Conservation (phyloP, 1,140 invertebrate species). For the Papilio polyxenes region DNA sequence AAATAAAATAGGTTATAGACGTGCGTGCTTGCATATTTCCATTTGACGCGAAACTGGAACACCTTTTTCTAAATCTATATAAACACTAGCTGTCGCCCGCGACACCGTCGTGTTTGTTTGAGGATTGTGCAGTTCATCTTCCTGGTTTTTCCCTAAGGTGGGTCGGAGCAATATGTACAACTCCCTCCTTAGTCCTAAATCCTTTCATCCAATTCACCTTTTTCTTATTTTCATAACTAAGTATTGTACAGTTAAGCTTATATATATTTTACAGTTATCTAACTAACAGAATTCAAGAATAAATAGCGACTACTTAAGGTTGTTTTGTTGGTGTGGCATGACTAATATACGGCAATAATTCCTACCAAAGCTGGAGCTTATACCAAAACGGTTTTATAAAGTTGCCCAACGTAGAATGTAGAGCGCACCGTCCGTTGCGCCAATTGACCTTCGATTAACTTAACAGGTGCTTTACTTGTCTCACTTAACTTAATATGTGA, state of each 20-base stretch:
- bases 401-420: constrained; percentile 24
- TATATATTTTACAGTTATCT: background rate
- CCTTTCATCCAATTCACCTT: too few species aligned
- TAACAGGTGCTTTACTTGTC: constrained; percentile 31
- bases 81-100: too few species aligned
- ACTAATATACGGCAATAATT: background rate
- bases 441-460: constrained; percentile 30
- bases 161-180: background rate
- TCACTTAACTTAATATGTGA: background rate
- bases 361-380: constrained; percentile 13
- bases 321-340: constrained; percentile 10
- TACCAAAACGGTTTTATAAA: constrained; percentile 16
- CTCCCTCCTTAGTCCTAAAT: background rate
- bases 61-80: too few species aligned
- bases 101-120: too few species aligned
- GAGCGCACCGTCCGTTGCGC: constrained; percentile 14
- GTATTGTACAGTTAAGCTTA: background rate
- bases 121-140: background rate
- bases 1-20: background rate
- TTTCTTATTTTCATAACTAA: background rate
- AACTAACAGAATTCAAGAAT: background rate
- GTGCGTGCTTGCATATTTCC: background rate
- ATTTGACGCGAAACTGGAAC: background rate
- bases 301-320: background rate
- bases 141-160: background rate